Percentiles rank a stretch among this genome's conserved stretches.
phyloP scores from a whole-genome alignment of 2,888 invertebrate species.

The Phorcus lineatus region DNA sequence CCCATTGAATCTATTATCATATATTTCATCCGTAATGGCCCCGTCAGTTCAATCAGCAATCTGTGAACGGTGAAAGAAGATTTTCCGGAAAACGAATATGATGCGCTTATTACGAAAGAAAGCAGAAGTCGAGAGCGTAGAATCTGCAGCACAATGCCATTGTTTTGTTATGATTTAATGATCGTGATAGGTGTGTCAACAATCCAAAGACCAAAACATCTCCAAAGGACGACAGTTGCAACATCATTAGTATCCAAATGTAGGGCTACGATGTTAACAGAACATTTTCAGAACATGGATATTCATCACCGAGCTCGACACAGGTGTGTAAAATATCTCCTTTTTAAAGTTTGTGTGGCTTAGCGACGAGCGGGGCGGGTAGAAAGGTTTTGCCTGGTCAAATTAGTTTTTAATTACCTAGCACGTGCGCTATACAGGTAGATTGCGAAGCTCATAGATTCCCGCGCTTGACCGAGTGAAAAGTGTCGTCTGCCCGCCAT shows the following conservation, averaged over 20 bases:
- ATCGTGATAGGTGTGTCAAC: no score
- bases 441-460: not conserved
- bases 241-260: not conserved
- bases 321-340: constrained; percentile 18
- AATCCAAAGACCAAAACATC: not conserved
- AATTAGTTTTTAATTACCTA: constrained; percentile 20
- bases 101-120: no score
- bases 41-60: no score
- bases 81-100: no score
- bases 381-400: not conserved
- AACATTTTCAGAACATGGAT: not conserved
- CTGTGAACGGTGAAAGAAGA: no score
- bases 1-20: no score
- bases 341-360: not conserved
- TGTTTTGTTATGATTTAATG: no score
- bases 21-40: no score
- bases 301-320: not conserved
- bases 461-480: not conserved
- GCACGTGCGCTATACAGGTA: constrained; percentile 17
- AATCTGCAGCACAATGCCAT: no score
- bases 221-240: not conserved
- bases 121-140: no score
- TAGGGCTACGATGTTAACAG: no score
- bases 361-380: not conserved
- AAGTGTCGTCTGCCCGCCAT: not conserved